phyloP scores from a whole-genome alignment of 2,113 vertebrate species.

The Litocranius walleri region DNA sequence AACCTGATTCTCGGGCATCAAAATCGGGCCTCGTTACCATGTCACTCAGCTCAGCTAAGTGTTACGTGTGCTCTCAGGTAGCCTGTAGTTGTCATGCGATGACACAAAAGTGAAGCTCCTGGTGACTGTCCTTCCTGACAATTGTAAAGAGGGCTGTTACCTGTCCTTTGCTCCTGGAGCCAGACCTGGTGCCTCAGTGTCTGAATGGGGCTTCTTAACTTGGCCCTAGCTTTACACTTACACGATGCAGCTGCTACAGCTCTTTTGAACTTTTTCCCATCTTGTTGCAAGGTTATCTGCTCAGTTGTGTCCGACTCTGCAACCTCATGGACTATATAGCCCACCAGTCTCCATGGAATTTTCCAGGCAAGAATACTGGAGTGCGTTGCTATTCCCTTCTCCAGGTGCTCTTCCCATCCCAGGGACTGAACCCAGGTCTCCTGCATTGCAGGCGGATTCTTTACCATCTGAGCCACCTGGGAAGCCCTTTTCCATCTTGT shows the following conservation, averaged over 20 bases:
- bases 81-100: not conserved
- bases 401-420: not conserved
- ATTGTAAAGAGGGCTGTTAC: not conserved
- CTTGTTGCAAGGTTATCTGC: not conserved
- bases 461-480: not conserved
- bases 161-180: not conserved
- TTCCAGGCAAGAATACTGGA: not conserved
- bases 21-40: accelerated
- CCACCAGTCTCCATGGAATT: not conserved
- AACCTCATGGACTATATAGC: not conserved
- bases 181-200: too few species aligned
- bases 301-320: not conserved
- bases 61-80: not conserved
- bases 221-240: not conserved
- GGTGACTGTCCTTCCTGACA: not conserved
- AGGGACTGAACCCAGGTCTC: not conserved
- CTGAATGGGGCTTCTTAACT: not conserved
- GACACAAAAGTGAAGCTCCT: not conserved
- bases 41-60: not conserved
- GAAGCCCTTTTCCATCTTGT: not conserved
- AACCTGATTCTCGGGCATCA: not conserved
- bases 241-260: too few species aligned
- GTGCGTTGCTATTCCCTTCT: not conserved
- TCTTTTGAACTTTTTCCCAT: not conserved
- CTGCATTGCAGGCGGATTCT: not conserved